Evolutionary conservation across 2,888 invertebrate genomes (phyloP).

Genomic region (Aethes cnicana): DNA sequence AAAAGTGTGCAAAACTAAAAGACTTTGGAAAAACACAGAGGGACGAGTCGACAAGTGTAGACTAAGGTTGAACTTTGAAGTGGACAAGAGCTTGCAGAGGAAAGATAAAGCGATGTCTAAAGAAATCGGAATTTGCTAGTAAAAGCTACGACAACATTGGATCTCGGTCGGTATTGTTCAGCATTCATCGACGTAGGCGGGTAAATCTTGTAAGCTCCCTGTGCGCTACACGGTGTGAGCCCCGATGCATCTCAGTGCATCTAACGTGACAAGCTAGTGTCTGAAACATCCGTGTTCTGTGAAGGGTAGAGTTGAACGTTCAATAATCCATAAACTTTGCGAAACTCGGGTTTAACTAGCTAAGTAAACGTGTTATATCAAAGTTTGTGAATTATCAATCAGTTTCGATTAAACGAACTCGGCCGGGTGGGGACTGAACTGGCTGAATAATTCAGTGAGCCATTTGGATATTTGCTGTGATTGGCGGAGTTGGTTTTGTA

Average conservation of each 20-base stretch:
- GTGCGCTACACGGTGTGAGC: conserved; percentile 14
- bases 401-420: conserved; percentile 25
- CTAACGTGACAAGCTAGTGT: conserved; percentile 18
- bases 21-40: no score
- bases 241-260: background rate
- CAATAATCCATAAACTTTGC: conserved; percentile 21
- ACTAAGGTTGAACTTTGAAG: conserved; percentile 8
- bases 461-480: background rate
- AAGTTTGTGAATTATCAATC: conserved; percentile 30
- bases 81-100: conserved; percentile 2
- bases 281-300: conserved; percentile 17
- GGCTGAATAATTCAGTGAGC: conserved; percentile 4
- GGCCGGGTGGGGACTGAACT: background rate
- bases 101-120: background rate
- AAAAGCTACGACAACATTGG: conserved; percentile 23
- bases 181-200: background rate
- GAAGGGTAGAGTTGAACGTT: conserved; percentile 8
- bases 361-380: background rate
- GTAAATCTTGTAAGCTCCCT: conserved; percentile 12
- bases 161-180: conserved; percentile 8
- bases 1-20: no score
- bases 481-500: conserved; percentile 17
- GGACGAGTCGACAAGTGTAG: no score
- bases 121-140: conserved; percentile 14
- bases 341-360: conserved; percentile 6